These are phyloP conservation scores for Andrena chrysosceles DNA, from an alignment of 2,888 invertebrate species.

Conservation along the genomic window DNA sequence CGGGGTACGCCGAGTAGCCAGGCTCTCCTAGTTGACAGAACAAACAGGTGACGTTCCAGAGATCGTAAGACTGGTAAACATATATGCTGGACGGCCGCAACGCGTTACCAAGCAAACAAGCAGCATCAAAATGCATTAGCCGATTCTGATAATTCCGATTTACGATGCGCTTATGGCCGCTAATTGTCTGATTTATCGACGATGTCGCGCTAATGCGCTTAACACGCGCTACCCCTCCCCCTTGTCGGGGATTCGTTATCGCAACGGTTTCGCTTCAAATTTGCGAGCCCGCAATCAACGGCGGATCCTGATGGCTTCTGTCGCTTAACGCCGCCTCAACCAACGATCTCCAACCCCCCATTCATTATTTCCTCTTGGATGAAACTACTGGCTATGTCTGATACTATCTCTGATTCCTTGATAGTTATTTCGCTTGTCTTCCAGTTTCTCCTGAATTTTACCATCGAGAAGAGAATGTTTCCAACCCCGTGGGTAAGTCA, in stretches of 20 bases:
- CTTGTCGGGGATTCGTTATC: conserved; percentile 46
- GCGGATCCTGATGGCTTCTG: background rate
- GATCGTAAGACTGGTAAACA: conserved; percentile 70
- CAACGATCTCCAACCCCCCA: too few species aligned
- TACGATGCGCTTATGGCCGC: conserved; percentile 79
- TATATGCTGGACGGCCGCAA: conserved; percentile 63
- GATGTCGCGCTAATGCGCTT: conserved; percentile 78
- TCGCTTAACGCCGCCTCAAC: background rate
- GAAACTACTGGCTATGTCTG: too few species aligned
- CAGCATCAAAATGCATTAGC: conserved; percentile 70
- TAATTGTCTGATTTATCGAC: conserved; percentile 82
- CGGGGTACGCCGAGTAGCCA: conserved; percentile 1
- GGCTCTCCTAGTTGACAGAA: conserved; percentile 46
- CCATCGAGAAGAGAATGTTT: too few species aligned
- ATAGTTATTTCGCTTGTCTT: too few species aligned
- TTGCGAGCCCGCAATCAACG: conserved; percentile 13
- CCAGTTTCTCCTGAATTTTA: too few species aligned
- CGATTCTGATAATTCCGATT: conserved; percentile 79
- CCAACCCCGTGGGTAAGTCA: too few species aligned
- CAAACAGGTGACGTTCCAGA: conserved; percentile 63
- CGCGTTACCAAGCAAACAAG: conserved; percentile 71
- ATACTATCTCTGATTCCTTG: too few species aligned
- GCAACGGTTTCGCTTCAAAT: conserved; percentile 41
- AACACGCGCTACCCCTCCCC: conserved; percentile 54
- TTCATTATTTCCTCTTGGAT: too few species aligned